A percentile compares a stretch with the other conserved stretches of the same genome.
Evolutionary conservation across 2,888 invertebrate genomes (phyloP).

Genomic region (Isotomurus palustris): DNA sequence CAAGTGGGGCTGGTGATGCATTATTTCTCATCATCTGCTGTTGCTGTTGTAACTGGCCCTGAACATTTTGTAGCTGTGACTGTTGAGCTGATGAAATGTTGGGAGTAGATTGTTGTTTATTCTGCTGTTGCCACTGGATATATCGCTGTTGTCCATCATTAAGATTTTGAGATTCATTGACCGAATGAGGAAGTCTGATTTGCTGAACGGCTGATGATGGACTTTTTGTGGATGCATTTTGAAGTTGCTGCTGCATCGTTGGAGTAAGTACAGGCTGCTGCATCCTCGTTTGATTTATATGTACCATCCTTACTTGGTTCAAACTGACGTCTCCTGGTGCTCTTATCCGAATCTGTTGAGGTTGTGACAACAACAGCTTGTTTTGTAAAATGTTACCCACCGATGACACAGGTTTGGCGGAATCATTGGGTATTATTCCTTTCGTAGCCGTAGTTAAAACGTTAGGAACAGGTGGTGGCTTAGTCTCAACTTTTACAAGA

Average conservation of each 20-base stretch:
- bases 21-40: neutral
- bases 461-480: neutral
- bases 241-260: too few relatives aligned
- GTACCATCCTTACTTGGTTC: too few relatives aligned
- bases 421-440: too few relatives aligned
- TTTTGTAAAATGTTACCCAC: slow-evolving; percentile 4
- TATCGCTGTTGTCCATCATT: neutral
- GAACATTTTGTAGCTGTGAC: neutral
- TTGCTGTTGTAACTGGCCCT: neutral
- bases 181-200: too few relatives aligned
- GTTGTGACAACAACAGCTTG: neutral
- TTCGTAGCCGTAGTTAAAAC: neutral
- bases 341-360: neutral
- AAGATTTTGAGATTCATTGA: neutral
- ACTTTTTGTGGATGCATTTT: too few relatives aligned
- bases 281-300: too few relatives aligned
- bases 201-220: too few relatives aligned
- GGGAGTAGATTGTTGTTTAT: neutral
- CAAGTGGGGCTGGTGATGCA: neutral
- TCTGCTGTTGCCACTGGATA: slow-evolving; percentile 3
- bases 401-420: too few relatives aligned
- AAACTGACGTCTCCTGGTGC: too few relatives aligned
- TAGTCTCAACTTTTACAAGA: too few relatives aligned
- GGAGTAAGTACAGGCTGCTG: too few relatives aligned
- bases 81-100: neutral